phyloP scores from a whole-genome alignment of 2,113 vertebrate genomes.

The Pantherophis guttatus region DNA sequence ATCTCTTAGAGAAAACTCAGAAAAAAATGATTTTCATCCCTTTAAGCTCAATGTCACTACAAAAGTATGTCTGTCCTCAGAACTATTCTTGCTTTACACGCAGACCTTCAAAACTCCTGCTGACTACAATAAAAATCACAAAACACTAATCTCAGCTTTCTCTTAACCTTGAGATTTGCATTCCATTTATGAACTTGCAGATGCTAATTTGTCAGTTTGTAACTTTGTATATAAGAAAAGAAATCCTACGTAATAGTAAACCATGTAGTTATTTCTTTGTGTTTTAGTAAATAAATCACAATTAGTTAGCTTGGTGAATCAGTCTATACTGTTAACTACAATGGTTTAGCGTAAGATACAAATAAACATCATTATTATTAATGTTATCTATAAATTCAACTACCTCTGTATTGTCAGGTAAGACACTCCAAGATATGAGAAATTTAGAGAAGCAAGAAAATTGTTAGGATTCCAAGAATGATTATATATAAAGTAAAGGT shows the following conservation, averaged over 20 bases:
- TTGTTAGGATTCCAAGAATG: not conserved
- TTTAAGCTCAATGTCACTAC: conserved; percentile 9
- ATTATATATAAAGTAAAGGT: too few species aligned
- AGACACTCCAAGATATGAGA: not conserved
- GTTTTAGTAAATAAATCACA: not conserved
- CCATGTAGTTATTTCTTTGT: not conserved
- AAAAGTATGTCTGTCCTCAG: not conserved
- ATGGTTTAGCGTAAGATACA: not conserved
- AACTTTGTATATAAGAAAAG: not conserved
- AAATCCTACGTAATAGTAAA: not conserved
- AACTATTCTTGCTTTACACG: not conserved
- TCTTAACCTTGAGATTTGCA: not conserved
- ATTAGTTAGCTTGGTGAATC: not conserved
- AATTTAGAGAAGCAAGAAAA: not conserved
- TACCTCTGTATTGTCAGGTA: not conserved
- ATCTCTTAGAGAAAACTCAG: conserved; percentile 15
- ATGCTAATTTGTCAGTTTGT: not conserved
- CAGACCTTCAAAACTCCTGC: not conserved
- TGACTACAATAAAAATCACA: not conserved
- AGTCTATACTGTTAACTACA: not conserved
- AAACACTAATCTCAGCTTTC: not conserved
- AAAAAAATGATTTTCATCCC: conserved; percentile 4
- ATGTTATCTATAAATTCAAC: not conserved
- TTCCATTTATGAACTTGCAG: not conserved
- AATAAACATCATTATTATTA: not conserved